Conservation (phyloP, 2,888 invertebrate genomes). For the Sphaerophoria taeniata region DNA sequence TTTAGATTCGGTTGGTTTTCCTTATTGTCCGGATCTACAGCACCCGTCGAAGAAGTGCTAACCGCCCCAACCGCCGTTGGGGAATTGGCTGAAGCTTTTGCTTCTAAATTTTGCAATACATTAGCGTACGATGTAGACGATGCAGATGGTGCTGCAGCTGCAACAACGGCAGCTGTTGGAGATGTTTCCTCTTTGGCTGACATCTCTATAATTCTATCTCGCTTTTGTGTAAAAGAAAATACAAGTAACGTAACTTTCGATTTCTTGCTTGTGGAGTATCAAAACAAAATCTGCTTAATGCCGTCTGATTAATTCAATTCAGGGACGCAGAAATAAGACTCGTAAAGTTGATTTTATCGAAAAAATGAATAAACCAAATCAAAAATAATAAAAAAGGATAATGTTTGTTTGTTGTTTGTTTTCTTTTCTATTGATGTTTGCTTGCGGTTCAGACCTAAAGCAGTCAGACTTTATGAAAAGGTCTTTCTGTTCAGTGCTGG, state of each 20-base stretch:
- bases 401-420: not conserved
- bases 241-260: constrained; percentile 29
- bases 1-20: constrained; percentile 80
- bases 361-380: constrained; percentile 45
- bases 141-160: constrained; percentile 63
- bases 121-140: constrained; percentile 88
- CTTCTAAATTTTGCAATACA: constrained; percentile 87
- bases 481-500: constrained; percentile 63
- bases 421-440: not conserved
- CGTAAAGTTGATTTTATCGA: constrained; percentile 38
- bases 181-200: constrained; percentile 80
- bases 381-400: constrained; percentile 39
- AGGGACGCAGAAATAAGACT: not conserved
- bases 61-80: constrained; percentile 29
- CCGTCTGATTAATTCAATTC: constrained; percentile 30
- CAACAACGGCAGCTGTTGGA: constrained; percentile 70
- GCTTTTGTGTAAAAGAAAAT: constrained; percentile 33
- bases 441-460: constrained; percentile 25
- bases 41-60: constrained; percentile 41
- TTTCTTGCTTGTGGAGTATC: constrained; percentile 24
- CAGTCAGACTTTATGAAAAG: constrained; percentile 58
- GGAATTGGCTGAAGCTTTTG: constrained; percentile 68
- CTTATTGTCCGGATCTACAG: constrained; percentile 76
- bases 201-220: constrained; percentile 75
- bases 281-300: constrained; percentile 37